Evolutionary conservation across 2,797 vertebrate species (phyloP).

Genomic region (Pipistrellus nathusii): DNA sequence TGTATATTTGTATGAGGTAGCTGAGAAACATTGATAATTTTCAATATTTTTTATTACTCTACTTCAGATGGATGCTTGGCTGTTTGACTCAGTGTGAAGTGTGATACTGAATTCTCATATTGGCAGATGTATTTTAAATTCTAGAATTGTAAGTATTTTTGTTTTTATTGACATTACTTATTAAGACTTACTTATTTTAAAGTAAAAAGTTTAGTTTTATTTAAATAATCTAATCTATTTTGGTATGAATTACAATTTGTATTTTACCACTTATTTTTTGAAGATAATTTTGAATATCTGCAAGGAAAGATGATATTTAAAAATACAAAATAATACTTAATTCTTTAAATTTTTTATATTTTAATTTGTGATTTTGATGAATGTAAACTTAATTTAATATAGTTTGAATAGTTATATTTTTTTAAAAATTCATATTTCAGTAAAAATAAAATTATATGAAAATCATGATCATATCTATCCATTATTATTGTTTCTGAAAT

Average conservation of each 20-base stretch:
- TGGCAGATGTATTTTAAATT: background rate
- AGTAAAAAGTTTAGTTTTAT: background rate
- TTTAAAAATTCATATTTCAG: background rate
- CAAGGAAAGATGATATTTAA: background rate
- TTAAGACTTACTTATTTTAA: background rate
- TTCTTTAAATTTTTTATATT: background rate
- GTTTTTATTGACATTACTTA: background rate
- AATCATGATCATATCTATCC: background rate
- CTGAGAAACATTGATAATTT: background rate
- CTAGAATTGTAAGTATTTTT: background rate
- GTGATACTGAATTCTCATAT: background rate
- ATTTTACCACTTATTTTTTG: background rate
- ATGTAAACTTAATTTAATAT: background rate
- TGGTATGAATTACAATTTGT: background rate
- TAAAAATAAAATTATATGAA: background rate
- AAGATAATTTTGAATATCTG: background rate
- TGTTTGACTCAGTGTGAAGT: background rate
- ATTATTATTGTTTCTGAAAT: conserved; percentile 29
- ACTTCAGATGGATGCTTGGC: background rate
- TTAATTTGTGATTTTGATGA: background rate
- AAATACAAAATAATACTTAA: background rate
- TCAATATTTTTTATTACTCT: background rate
- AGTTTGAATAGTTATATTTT: background rate
- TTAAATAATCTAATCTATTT: background rate
- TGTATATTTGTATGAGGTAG: background rate